These are phyloP conservation scores for Lophius americanus DNA, from an alignment of 2,797 vertebrate species.

Conservation along the genomic window DNA sequence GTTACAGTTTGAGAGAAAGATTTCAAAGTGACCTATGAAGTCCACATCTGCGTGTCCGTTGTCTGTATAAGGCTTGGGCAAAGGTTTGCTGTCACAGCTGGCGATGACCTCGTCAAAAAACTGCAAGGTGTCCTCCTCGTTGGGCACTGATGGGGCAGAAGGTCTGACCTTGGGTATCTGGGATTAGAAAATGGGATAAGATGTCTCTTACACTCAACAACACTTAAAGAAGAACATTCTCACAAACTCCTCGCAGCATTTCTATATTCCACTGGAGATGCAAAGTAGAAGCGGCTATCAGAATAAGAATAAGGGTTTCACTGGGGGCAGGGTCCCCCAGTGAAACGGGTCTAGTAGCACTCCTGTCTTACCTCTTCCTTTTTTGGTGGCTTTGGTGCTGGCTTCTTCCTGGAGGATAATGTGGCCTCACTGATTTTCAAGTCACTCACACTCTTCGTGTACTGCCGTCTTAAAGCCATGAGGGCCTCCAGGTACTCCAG, in stretches of 20 bases:
- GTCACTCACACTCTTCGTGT: slow-evolving; percentile 85
- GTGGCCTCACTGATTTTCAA: slow-evolving; percentile 81
- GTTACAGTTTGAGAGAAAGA: not conserved
- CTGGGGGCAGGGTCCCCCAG: too few species aligned
- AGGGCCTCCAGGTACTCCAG: slow-evolving; percentile 94
- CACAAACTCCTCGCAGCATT: too few species aligned
- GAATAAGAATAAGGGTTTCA: too few species aligned
- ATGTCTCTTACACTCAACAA: too few species aligned
- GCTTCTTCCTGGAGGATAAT: slow-evolving; percentile 77
- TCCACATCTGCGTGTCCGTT: slow-evolving; percentile 91
- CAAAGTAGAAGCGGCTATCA: too few species aligned
- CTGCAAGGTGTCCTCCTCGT: slow-evolving; percentile 88
- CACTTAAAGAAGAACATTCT: too few species aligned
- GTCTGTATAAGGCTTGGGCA: slow-evolving; percentile 74
- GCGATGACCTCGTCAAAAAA: slow-evolving; percentile 94
- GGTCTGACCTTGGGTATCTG: slow-evolving; percentile 68
- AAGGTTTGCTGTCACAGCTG: slow-evolving; percentile 87
- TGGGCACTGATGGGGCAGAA: slow-evolving; percentile 77
- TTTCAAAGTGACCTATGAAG: slow-evolving; percentile 85
- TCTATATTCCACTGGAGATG: too few species aligned
- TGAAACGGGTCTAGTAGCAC: too few species aligned
- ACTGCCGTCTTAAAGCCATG: slow-evolving; percentile 90
- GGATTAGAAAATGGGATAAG: not conserved
- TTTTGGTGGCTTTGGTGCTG: slow-evolving; percentile 61
- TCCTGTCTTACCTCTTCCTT: slow-evolving; percentile 77